Evolutionary conservation across 2,113 vertebrate species (phyloP), one percentile per base, ranked within the genome.

Genomic region (Melanerpes formicivorus): DNA sequence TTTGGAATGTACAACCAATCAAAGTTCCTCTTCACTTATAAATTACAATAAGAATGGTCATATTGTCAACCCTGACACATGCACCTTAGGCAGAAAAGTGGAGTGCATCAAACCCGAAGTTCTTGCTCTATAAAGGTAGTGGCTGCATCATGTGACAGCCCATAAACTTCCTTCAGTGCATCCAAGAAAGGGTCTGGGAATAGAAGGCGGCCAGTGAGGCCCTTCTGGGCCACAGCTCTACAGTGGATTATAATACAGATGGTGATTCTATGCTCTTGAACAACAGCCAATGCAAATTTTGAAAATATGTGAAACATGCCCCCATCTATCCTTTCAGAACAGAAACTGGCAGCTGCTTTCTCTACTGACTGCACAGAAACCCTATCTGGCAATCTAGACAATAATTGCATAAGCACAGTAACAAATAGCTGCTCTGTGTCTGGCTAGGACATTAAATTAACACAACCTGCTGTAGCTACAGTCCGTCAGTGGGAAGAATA

Each of bases 261-360:
- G 92, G 93, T 84, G 81, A 92, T 84, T 86, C 2, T 10, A 90
- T 13, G 55, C 63, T 78, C 64, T 84, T 95, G 95, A 95, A 91
- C 73, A 81, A 54, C 71, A 80, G 95, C 94, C 90, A 95, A 95
- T 85, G 90, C 84, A 95, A 95, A 94, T 94, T 81, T 81, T 83
- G 88, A 85, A 93, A 95, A 84, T 94, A 95, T 88, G 94, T 90
- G 94, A 92, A 95, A 95, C 90, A 79, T 95, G 93, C 66, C 93
- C 80, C 86, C 42, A 74, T 92, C 84, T 74, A 95, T 81, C 83
- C 90, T 89, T 93, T 95, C 90, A 91, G 95, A 93, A 80, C 81
- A 94, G 83, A 86, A 95, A 93, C 90, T 77, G 93, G 93, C 93
- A 96, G 94, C 86, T 95, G 93, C 79, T 86, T 93, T 86, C 80